Conservation (phyloP, 2,113 vertebrate genomes). For the Mesembrinibis cayennensis region DNA sequence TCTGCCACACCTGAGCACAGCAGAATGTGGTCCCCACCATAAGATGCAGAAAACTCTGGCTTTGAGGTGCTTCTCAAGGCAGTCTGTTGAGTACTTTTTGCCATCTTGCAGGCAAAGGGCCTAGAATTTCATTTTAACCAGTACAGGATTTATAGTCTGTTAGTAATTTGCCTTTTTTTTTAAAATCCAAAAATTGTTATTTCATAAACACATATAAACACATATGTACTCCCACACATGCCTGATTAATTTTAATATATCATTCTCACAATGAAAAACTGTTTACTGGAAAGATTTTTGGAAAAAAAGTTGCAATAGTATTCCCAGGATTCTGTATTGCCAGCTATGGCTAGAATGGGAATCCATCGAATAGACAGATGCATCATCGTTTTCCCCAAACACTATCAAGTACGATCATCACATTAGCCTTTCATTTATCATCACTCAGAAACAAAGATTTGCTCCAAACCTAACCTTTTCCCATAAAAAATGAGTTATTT, state of each 20-base stretch:
- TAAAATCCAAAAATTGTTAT: neutral
- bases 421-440: conserved; percentile 48
- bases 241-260: neutral
- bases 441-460: conserved; percentile 50
- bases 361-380: neutral
- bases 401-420: conserved; percentile 17
- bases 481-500: conserved; percentile 41
- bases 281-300: neutral
- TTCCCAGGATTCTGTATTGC: neutral
- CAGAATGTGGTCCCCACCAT: neutral
- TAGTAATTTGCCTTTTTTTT: neutral
- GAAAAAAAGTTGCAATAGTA: neutral
- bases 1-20: neutral
- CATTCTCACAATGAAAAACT: neutral
- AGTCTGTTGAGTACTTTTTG: neutral
- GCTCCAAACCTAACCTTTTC: conserved; percentile 16
- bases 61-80: neutral
- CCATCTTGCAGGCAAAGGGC: neutral
- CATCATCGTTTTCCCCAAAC: conserved; percentile 35
- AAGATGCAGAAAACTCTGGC: neutral
- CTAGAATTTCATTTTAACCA: neutral
- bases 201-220: neutral
- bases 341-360: neutral
- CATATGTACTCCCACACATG: neutral
- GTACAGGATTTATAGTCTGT: neutral